These are phyloP conservation scores for Yponomeuta cagnagella DNA, from an alignment of 2,888 invertebrate species.

Conservation along the genomic window DNA sequence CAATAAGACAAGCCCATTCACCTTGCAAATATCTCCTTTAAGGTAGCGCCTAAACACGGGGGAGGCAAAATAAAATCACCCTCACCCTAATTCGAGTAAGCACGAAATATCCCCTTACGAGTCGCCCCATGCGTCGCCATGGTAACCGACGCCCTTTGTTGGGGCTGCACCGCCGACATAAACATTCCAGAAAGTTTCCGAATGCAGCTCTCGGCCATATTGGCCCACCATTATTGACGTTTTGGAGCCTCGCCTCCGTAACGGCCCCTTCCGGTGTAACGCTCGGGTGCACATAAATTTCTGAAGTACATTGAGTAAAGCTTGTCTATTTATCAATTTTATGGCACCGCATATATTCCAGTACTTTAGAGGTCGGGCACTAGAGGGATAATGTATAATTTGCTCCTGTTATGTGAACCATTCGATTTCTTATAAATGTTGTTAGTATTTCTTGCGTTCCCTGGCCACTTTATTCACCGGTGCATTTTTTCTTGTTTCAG, in stretches of 20 bases:
- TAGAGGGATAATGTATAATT: constrained; percentile 4
- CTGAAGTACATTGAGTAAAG: constrained; percentile 51
- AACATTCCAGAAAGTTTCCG: constrained; percentile 38
- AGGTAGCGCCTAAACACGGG: constrained; percentile 45
- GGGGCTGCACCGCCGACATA: constrained; percentile 41
- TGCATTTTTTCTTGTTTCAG: constrained; percentile 74
- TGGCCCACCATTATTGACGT: constrained; percentile 51
- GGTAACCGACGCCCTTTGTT: constrained; percentile 43
- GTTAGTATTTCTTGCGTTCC: not conserved
- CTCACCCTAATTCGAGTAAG: constrained; percentile 59
- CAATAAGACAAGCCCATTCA: constrained; percentile 57
- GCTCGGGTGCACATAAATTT: constrained; percentile 47
- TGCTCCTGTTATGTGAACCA: not conserved
- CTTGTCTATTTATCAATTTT: constrained; percentile 58
- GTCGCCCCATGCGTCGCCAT: constrained; percentile 52
- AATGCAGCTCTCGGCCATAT: constrained; percentile 42
- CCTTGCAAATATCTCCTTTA: constrained; percentile 65
- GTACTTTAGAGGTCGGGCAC: constrained; percentile 45
- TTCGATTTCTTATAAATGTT: not conserved
- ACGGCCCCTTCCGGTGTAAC: constrained; percentile 40
- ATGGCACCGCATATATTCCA: constrained; percentile 35
- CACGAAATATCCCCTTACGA: constrained; percentile 52
- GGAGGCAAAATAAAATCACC: constrained; percentile 65
- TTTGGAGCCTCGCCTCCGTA: constrained; percentile 34
- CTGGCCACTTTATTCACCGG: constrained; percentile 22